Percentiles rank a stretch among this genome's conserved stretches.
Conservation (phyloP, 2,888 invertebrate genomes). For the Rhopalosiphum nymphaeae region DNA sequence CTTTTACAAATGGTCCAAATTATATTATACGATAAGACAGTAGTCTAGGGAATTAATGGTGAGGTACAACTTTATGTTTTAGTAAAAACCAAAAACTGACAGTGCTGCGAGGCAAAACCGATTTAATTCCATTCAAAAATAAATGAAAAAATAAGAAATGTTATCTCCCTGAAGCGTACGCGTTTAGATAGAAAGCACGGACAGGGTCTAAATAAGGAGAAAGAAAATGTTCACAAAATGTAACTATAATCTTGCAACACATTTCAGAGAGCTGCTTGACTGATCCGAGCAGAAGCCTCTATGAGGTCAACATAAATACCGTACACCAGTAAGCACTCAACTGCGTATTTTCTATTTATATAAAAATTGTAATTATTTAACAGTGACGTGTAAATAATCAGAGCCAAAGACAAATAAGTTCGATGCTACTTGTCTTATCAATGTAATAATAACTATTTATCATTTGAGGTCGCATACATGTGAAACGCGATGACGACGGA, state of each 20-base stretch:
- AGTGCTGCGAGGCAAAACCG: neutral
- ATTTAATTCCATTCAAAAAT: neutral
- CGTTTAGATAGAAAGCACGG: neutral
- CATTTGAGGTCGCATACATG: neutral
- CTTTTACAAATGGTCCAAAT: neutral
- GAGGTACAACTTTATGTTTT: neutral
- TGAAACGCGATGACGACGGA: neutral
- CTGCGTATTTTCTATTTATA: neutral
- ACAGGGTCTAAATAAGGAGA: neutral
- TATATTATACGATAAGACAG: neutral
- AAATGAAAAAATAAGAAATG: neutral
- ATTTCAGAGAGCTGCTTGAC: neutral
- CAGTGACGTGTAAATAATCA: neutral
- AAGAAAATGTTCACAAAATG: neutral
- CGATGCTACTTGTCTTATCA: neutral
- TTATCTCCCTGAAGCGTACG: neutral
- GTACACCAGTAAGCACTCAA: neutral
- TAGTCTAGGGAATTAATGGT: neutral
- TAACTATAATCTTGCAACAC: neutral
- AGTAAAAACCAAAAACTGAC: neutral
- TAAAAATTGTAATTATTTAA: neutral
- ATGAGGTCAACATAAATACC: neutral
- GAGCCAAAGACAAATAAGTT: neutral
- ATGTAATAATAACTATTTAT: neutral
- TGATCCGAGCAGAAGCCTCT: neutral